phyloP scores from a whole-genome alignment of 2,888 invertebrate species.

The Ernsta delagoae region DNA sequence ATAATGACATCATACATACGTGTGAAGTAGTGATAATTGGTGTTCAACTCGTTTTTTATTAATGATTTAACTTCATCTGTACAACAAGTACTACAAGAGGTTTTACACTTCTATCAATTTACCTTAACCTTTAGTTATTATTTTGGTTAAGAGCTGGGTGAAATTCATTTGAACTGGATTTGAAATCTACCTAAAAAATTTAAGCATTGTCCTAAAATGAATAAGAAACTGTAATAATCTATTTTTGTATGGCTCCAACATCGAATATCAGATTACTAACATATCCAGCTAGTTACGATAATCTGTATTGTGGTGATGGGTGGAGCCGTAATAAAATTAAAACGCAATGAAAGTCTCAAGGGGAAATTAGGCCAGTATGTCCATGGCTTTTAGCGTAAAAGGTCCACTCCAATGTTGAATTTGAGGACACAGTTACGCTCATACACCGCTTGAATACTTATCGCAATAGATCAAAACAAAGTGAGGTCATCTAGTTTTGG shows the following conservation, averaged over 20 bases:
- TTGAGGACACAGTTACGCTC: slow-evolving; percentile 10
- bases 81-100: not conserved
- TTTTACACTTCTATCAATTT: no score
- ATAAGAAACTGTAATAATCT: not conserved
- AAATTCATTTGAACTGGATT: no score
- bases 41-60: slow-evolving; percentile 37
- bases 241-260: not conserved
- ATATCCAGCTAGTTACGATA: not conserved
- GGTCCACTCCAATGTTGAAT: not conserved
- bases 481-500: slow-evolving; percentile 58
- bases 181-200: no score
- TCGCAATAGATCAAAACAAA: slow-evolving; percentile 46
- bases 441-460: slow-evolving; percentile 10
- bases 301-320: slow-evolving; percentile 3
- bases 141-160: no score
- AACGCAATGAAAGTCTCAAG: slow-evolving; percentile 34
- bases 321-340: slow-evolving; percentile 27
- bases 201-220: not conserved
- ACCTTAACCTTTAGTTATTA: no score
- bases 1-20: slow-evolving; percentile 63
- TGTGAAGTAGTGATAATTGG: slow-evolving; percentile 56
- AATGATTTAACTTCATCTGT: not conserved
- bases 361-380: slow-evolving; percentile 44
- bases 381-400: slow-evolving; percentile 27
- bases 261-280: not conserved